A percentile compares a stretch with the other conserved stretches of the same genome.
These are phyloP conservation scores for Argentina silus DNA, from an alignment of 2,797 vertebrate genomes.

Conservation along the genomic window DNA sequence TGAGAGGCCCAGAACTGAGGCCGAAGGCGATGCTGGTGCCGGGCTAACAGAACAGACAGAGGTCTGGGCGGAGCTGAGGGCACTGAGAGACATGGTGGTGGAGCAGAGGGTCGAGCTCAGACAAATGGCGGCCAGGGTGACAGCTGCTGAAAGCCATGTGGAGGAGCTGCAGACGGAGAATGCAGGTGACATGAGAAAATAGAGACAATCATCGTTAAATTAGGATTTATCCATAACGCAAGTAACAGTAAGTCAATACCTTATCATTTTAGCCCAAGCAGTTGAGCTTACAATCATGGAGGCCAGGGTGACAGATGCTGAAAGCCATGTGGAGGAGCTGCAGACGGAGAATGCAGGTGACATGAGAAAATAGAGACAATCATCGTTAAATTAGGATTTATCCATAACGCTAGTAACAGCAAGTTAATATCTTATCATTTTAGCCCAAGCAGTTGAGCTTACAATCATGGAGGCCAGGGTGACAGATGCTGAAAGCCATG, in stretches of 20 bases:
- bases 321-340: slow-evolving; percentile 24
- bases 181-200: slow-evolving; percentile 18
- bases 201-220: background rate
- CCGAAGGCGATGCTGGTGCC: background rate
- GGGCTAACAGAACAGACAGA: background rate
- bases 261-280: background rate
- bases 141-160: slow-evolving; percentile 19
- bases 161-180: slow-evolving; percentile 29
- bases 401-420: too few species aligned
- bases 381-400: background rate
- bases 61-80: slow-evolving; percentile 37
- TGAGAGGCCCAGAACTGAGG: background rate
- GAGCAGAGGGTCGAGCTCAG: slow-evolving; percentile 13
- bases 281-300: slow-evolving; percentile 5
- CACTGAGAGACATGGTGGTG: slow-evolving; percentile 36
- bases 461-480: slow-evolving; percentile 31
- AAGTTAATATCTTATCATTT: background rate
- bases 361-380: background rate
- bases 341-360: slow-evolving; percentile 32
- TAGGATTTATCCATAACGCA: background rate
- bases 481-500: slow-evolving; percentile 25
- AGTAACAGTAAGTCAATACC: background rate
- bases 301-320: slow-evolving; percentile 32
- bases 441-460: background rate
- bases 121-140: slow-evolving; percentile 40